These are phyloP conservation scores for Cairina moschata DNA, from an alignment of 2,113 vertebrate genomes.

Conservation along the genomic window DNA sequence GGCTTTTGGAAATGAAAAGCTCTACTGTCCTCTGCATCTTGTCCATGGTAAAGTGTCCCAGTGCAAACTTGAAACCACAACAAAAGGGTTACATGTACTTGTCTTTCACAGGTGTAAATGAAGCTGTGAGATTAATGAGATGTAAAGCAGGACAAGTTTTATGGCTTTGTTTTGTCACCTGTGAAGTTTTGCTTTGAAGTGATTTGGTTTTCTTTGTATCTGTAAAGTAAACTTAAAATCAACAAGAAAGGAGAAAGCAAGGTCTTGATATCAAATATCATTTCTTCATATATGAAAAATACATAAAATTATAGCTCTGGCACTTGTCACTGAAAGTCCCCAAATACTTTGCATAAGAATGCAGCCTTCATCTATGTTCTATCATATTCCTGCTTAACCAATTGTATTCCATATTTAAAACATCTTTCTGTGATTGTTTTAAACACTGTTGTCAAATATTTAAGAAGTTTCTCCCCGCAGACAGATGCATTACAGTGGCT, in stretches of 20 bases:
- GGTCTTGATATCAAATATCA: neutral
- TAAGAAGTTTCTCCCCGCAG: neutral
- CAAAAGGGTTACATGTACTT: neutral
- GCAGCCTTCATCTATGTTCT: neutral
- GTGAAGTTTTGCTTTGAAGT: neutral
- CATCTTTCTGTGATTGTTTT: neutral
- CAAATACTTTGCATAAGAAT: neutral
- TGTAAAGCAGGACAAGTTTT: neutral
- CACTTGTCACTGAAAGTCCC: neutral
- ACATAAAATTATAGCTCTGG: neutral
- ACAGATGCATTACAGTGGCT: neutral
- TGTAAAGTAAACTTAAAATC: neutral
- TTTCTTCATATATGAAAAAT: neutral
- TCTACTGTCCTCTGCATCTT: neutral
- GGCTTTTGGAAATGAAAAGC: neutral
- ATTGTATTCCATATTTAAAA: neutral
- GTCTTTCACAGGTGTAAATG: neutral
- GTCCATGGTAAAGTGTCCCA: neutral
- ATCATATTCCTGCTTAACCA: neutral
- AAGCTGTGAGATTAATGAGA: neutral
- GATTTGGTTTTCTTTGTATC: neutral
- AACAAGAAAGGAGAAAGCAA: neutral
- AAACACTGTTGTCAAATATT: neutral
- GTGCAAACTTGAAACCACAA: neutral
- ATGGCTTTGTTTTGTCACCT: neutral